A percentile compares a stretch with the other conserved stretches of the same genome.
These are phyloP conservation scores for Sinohyriopsis cumingii DNA, from an alignment of 2,888 invertebrate species.

Conservation along the genomic window DNA sequence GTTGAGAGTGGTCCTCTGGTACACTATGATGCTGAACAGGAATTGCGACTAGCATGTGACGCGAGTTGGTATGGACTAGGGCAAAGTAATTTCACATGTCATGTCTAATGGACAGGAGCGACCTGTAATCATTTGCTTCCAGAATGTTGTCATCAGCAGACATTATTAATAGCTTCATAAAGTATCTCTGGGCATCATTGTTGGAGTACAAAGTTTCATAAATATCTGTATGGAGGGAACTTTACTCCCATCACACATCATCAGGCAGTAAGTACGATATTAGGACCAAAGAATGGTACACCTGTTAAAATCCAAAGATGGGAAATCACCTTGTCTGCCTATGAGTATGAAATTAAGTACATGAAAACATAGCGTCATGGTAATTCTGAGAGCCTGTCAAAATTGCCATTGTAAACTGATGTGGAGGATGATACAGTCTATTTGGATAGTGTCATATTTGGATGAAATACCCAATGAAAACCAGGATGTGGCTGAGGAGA, in stretches of 20 bases:
- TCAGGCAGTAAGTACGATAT: slow-evolving; percentile 69
- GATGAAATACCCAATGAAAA: slow-evolving; percentile 8
- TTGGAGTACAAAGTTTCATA: slow-evolving; percentile 61
- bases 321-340: slow-evolving; percentile 60
- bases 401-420: slow-evolving; percentile 32
- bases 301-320: slow-evolving; percentile 58
- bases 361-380: slow-evolving; percentile 39
- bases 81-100: slow-evolving; percentile 45
- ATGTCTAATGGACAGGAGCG: slow-evolving; percentile 15
- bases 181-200: slow-evolving; percentile 51
- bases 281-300: slow-evolving; percentile 58
- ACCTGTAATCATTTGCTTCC: slow-evolving; percentile 19
- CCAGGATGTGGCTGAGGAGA: slow-evolving; percentile 8
- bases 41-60: slow-evolving; percentile 33
- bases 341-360: slow-evolving; percentile 57
- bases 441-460: slow-evolving; percentile 1
- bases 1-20: slow-evolving; percentile 4
- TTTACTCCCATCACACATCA: slow-evolving; percentile 72
- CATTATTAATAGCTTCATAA: slow-evolving; percentile 67
- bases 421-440: slow-evolving; percentile 6
- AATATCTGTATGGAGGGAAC: slow-evolving; percentile 69
- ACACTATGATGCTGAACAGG: slow-evolving; percentile 12
- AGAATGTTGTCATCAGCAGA: slow-evolving; percentile 65
- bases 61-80: slow-evolving; percentile 62
- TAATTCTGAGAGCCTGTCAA: slow-evolving; percentile 63